These are phyloP conservation scores for Astyanax mexicanus DNA, from an alignment of 2,797 vertebrate species.

Conservation along the genomic window DNA sequence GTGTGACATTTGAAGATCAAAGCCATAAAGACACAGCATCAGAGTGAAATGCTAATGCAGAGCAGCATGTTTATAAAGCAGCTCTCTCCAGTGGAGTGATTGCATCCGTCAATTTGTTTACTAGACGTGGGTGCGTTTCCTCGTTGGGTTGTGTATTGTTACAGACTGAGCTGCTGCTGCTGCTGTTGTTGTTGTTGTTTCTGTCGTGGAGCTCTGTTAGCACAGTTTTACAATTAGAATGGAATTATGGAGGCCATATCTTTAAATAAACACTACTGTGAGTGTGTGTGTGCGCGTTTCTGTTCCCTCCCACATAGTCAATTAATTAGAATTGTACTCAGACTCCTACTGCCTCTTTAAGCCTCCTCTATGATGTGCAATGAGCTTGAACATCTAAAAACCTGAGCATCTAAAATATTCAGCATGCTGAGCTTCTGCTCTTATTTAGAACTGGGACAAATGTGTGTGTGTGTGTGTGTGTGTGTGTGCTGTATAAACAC, in stretches of 20 bases:
- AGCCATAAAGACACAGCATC: background rate
- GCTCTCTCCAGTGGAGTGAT: background rate
- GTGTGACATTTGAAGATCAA: background rate
- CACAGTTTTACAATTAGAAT: background rate
- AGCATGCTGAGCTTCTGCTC: conserved; percentile 16
- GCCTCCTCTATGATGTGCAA: background rate
- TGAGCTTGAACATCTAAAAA: conserved; percentile 5
- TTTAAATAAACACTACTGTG: background rate
- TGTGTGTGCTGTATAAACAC: background rate
- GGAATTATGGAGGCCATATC: background rate
- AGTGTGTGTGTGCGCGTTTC: background rate
- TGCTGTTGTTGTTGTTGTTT: background rate
- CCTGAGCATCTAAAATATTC: conserved; percentile 8
- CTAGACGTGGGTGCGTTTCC: background rate
- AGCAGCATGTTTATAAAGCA: background rate
- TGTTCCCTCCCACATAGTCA: background rate
- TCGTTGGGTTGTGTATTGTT: background rate
- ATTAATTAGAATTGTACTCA: background rate
- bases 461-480: background rate
- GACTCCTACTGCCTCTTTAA: background rate
- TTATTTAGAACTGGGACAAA: background rate
- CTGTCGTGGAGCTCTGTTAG: background rate
- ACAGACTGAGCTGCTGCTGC: background rate
- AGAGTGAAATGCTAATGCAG: background rate
- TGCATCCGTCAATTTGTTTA: conserved; percentile 27